Percentiles rank a stretch among this genome's conserved stretches.
These are phyloP conservation scores for Erebia aethiops DNA, from an alignment of 2,888 invertebrate species.

Conservation along the genomic window DNA sequence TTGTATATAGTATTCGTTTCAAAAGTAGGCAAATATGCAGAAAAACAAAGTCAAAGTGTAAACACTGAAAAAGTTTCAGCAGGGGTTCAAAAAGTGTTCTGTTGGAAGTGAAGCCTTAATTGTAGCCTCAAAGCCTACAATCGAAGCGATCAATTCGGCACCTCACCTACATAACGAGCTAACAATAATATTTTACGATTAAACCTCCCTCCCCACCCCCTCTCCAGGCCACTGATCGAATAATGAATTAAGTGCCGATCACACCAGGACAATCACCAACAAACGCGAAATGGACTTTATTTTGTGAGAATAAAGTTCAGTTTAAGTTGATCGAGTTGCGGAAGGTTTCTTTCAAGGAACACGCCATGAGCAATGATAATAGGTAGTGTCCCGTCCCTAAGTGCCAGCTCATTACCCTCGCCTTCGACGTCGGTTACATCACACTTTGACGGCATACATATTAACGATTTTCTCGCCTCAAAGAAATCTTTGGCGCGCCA, in stretches of 20 bases:
- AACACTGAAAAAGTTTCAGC: neutral
- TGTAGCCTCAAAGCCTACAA: constrained; percentile 12
- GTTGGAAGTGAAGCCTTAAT: neutral
- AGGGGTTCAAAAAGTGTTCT: neutral
- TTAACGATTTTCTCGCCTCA: constrained; percentile 30
- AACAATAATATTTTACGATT: constrained; percentile 61
- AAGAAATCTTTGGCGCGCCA: constrained; percentile 28
- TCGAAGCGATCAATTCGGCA: constrained; percentile 33
- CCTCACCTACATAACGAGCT: constrained; percentile 35
- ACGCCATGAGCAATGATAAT: constrained; percentile 78
- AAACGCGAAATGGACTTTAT: constrained; percentile 36
- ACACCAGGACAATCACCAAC: constrained; percentile 42
- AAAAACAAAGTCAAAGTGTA: neutral
- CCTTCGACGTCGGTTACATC: constrained; percentile 30
- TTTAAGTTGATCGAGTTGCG: constrained; percentile 21
- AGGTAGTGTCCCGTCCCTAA: constrained; percentile 57
- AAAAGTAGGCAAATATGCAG: no score
- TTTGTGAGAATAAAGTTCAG: constrained; percentile 24
- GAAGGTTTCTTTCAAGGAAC: constrained; percentile 44
- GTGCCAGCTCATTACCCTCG: constrained; percentile 68
- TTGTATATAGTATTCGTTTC: no score
- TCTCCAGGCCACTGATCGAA: constrained; percentile 48
- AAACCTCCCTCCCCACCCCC: constrained; percentile 44
- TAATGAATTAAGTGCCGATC: constrained; percentile 54
- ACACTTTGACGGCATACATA: constrained; percentile 29